Base-by-base conservation (phyloP, 2,888 invertebrate species). In the Strigamia crassipes region DNA sequence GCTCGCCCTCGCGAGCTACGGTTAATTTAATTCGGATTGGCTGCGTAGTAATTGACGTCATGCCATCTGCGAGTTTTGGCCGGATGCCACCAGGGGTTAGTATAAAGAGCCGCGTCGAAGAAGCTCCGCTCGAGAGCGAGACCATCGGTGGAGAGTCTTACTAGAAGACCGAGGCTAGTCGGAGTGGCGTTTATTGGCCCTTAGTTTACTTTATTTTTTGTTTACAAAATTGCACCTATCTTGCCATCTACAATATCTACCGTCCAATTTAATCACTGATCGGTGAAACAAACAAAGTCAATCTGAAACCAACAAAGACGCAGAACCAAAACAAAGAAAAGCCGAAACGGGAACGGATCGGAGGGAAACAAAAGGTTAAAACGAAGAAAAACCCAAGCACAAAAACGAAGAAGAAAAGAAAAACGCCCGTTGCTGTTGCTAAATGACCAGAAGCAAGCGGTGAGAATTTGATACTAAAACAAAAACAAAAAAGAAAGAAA, bases 121-220 rank as follows among this genome's bases (percentile, higher is more conserved):
- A 3, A 61, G 23, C 21, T 61, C 61, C 61, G 42, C 42, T 42
- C 42, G 61, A 61, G 61, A 61, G 61, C 61, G 61, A 61, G 61
- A 61, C 61, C 42, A 61, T 21, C 61, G n/a, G 61, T 21, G 61
- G 61, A 61, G 61, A 61, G 61, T 61, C 61, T 61, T 61, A n/a
- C 18, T 21, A 18, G 23, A 61, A 61, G 61, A 23, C 61, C 23
- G 61, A 61, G 61, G 61, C 61, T 21, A 61, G 61, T 61, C 61
- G 61, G 61, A 61, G 21, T 61, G 61, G 61, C 61, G 61, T 61
- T 61, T 61, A 61, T 61, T 61, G 61, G 61, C 61, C 61, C 61
- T 61, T 61, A 61, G 61, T 61, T 61, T 61, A 23, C 61, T 61
- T 61, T 61, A 61, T 61, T 61, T 61, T 61, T 61, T 61, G 8